Base-by-base conservation (phyloP, 1,140 invertebrate species). In the Parapsyche elsis region DNA sequence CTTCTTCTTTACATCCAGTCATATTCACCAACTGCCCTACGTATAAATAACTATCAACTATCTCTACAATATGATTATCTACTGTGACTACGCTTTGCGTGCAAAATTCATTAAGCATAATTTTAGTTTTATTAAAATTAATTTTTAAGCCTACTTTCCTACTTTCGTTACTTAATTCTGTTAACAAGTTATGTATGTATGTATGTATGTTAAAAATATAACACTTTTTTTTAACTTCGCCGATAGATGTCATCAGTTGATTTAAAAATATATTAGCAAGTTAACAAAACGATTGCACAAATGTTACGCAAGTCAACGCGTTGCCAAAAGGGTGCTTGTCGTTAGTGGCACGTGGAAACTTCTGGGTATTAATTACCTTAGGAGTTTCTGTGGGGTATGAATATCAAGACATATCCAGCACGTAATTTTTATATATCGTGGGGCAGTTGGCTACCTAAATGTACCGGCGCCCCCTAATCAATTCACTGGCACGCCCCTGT, bases 341-440 rank as follows among this genome's bases (percentile, higher is more conserved):
- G 59, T 77, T 44, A 44, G 38, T 77, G 75, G 44, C 75, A 64
- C 75, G 23, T 45, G 53, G 38, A 30, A 38, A 38, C 30, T 7
- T 38, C 30, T 1, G 7, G 30, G 30, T 4, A 38, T 4, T n/a
- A n/a, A n/a, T n/a, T 61, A 24, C 19, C 23, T 44, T 64, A 9
- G 23, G 16, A 19, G 59, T 26, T 19, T 24, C 38, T 45, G 59
- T 77, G 75, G 75, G 75, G 75, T 77, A 77, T 77, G 75, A 57
- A 14, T 64, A 61, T 77, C 75, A 77, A 77, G 75, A 77, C 75
- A 77, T 77, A 77, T 77, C 75, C 75, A 77, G 75, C 75, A 77
- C 75, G 24, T 64, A 77, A 77, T 77, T 77, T 77, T 77, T 77
- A n/a, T 38, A 44, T 30, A 64, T 24, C 23, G 59, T 57, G 75